Evolutionary conservation across 1,140 invertebrate species (phyloP), one percentile per base, ranked within the genome.

Genomic region (Heliconius himera): DNA sequence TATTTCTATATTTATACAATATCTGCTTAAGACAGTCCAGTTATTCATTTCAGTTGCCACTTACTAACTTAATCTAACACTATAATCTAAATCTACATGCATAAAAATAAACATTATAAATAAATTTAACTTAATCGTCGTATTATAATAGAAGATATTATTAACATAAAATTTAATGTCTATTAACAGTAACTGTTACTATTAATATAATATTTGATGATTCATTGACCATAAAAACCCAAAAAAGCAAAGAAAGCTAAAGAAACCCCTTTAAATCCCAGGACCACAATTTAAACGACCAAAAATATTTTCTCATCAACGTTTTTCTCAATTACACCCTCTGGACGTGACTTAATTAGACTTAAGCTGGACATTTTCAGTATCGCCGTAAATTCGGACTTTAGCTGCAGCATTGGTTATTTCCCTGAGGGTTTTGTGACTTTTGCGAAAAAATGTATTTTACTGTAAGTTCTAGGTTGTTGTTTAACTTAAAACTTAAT

Each of bases 271-370:
- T 66, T 13, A 66, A 16, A 66, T 26, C 60, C 22, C 60, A 16
- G 4, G 26, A 66, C 22, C 22, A 13, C 13, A 26, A 26, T 29
- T 66, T 29, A 66, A 66, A 66, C 13, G 60, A 16, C 26, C 60
- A 66, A 66, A 26, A 66, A 26, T 66, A 56, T 29, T 66, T 26
- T 13, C 60, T 66, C 26, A 66, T 66, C 60, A 66, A 66, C 60
- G 60, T 66, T 29, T 13, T 66, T 66, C 60, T 29, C 60, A 66
- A 66, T 66, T 66, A 29, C 11, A 22, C 60, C 60, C 60, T 11
- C 22, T 29, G 60, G 60, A 66, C 60, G 60, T 66, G 60, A 66
- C 60, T 66, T 13, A 66, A 13, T 66, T 66, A 66, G 13, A 66
- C 11, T 26, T 66, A 29, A 66, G 26, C 60, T 66, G 60, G 60